Base-by-base conservation (phyloP, 2,888 invertebrate genomes). In the Crematogaster levior region DNA sequence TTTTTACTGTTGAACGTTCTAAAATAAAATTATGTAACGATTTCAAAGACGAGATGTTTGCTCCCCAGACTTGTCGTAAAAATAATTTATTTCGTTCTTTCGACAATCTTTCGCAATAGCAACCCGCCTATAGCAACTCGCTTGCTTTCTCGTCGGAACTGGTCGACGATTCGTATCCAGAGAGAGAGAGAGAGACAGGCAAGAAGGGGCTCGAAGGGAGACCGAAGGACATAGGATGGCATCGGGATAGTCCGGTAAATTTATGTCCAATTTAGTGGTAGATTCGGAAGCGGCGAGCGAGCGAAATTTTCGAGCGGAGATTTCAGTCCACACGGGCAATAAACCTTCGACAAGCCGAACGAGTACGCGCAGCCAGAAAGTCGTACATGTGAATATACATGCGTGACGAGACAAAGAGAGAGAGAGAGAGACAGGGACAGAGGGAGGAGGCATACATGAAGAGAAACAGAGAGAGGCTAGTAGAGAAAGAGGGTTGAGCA, bases 201-300 rank as follows among this genome's bases (percentile, higher is more conserved):
- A n/a, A n/a, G 5, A 48, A 3, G 15, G 43, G 12, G 10, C 24
- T 3, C 1, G 27, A 30, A 66, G 24, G 27, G 12, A 12, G 51
- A 82, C 34, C 21, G 27, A 40, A 46, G 58, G 51, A 56, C 66
- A 15, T 61, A 61, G 74, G 56, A 75, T 63, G 77, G 53, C 56
- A 74, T 7, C 75, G 66, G 74, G 63, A 37, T 34, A 74, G 53
- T 66, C 63, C 84, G 83, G 88, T 86, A 92, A 92, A 92, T 92
- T 92, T 92, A 91, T 91, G 90, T 91, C 86, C 90, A 92, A 92
- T 93, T 92, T 90, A 85, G 90, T 74, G 87, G 88, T 87, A 88
- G 86, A 89, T 86, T 84, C 90, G 88, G 88, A 90, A 91, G 85
- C 88, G 85, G 74, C 88, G 87, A 79, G 46, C 86, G 83, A 87